Evolutionary conservation across 1,140 invertebrate genomes (phyloP), one percentile per base, ranked within the genome.

Genomic region (Magallana gigas): DNA sequence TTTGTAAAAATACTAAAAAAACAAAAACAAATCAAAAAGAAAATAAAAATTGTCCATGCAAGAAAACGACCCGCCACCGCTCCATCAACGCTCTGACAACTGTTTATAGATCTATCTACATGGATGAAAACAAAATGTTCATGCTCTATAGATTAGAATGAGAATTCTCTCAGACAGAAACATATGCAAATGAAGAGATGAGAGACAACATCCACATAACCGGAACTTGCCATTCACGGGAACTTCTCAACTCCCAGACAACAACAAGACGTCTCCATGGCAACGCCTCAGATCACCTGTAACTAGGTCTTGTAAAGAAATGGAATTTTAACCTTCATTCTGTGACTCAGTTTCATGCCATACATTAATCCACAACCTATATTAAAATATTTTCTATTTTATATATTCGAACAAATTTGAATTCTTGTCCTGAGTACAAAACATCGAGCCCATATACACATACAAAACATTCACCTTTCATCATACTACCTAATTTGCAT

Each of bases 261-360:
- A 76, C 68, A 76, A 76, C 68, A 76, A 76, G 68, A 76, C 68
- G 68, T 76, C 68, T 76, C 68, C 68, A 76, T 76, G 68, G 68
- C 36, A 76, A 76, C 68, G 68, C 68, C 68, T 76, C 68, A 62
- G 60, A 62, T 62, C 8, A 76, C 68, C 68, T 76, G 68, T 76
- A 76, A 76, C 68, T 76, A 76, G 12, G 68, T 76, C 68, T 76
- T 76, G 12, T 8, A 76, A 76, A 76, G 23, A 76, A 76, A 76
- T 76, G 11, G 36, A 76, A 36, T 29, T 18, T 29, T 29, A 76
- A 76, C 68, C 68, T 12, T 76, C 9, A 29, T 12, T 7, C 68
- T 9, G 18, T 16, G 60, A 62, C n/a, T 62, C n/a, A 62, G n/a
- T 16, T 29, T 12, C 68, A 76, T 76, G 68, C 68, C 23, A 11